A percentile compares a stretch with the other conserved stretches of the same genome.
phyloP scores from a whole-genome alignment of 2,113 vertebrate species.

The Nothoprocta perdicaria region DNA sequence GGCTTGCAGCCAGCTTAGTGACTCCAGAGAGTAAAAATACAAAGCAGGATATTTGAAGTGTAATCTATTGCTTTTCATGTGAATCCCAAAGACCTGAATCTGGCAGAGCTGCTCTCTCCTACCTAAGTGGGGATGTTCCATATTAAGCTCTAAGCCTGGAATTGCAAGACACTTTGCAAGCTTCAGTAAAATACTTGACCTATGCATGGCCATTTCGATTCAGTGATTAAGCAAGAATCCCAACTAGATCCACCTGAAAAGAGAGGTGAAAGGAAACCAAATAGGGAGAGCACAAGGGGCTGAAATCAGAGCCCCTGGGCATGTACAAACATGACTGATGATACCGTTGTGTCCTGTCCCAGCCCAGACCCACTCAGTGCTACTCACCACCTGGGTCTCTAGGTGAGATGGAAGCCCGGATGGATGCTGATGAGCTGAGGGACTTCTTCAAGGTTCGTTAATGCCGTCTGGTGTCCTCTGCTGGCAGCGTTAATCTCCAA shows the following conservation, averaged over 20 bases:
- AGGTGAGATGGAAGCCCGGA: neutral
- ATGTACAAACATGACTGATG: neutral
- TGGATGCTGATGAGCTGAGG: neutral
- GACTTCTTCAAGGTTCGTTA: neutral
- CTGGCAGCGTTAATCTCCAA: neutral
- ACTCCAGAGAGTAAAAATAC: neutral
- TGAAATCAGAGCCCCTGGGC: neutral
- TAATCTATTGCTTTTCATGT: neutral
- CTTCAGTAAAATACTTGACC: neutral
- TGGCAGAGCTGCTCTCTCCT: neutral
- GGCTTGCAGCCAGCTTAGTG: neutral
- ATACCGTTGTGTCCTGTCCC: neutral
- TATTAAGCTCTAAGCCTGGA: neutral
- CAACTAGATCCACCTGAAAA: neutral
- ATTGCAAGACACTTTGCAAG: fast-evolving
- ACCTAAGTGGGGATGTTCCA: neutral
- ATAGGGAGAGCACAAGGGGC: neutral
- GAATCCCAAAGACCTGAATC: neutral
- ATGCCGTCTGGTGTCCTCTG: conserved; percentile 27
- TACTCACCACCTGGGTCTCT: neutral
- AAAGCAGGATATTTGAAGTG: neutral
- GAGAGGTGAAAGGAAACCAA: neutral
- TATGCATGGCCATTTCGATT: neutral
- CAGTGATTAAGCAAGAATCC: neutral
- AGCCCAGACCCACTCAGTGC: neutral